Evolutionary conservation across 1,140 invertebrate species (phyloP).

Genomic region (Pachyrhynchus sulphureomaculatus): DNA sequence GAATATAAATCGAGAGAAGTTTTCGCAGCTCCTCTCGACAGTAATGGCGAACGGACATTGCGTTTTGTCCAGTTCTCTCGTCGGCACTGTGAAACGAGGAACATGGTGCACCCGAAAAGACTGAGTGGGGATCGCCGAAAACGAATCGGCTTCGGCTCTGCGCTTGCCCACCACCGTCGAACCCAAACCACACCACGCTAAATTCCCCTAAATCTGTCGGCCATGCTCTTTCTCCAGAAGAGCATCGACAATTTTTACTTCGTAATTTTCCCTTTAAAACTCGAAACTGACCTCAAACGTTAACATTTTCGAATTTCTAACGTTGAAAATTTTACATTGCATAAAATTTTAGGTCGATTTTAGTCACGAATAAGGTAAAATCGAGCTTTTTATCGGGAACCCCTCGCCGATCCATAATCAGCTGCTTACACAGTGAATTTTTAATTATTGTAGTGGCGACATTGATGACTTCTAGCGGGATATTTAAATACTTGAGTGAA

Average conservation of each 20-base stretch:
- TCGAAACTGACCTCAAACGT: not conserved
- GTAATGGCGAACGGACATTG: constrained; percentile 54
- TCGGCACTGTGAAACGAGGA: constrained; percentile 52
- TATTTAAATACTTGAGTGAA: constrained; percentile 1
- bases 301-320: not conserved
- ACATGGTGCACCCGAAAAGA: constrained; percentile 52
- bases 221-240: constrained; percentile 1
- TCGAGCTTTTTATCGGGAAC: not conserved
- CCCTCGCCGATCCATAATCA: not conserved
- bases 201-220: constrained; percentile 31
- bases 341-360: constrained; percentile 4
- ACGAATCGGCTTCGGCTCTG: constrained; percentile 42
- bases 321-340: not conserved
- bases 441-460: not conserved
- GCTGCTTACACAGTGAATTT: constrained; percentile 11
- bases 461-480: not conserved
- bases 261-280: not conserved
- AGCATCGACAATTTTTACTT: not conserved
- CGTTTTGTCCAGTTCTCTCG: constrained; percentile 51
- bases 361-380: not conserved
- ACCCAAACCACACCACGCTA: constrained; percentile 25
- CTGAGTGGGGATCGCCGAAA: constrained; percentile 49
- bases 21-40: constrained; percentile 50
- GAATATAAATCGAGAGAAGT: constrained; percentile 51
- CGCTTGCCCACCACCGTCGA: constrained; percentile 34